A percentile compares a stretch with the other conserved stretches of the same genome.
Conservation (phyloP, 1,140 invertebrate species). For the Drosophila persimilis region DNA sequence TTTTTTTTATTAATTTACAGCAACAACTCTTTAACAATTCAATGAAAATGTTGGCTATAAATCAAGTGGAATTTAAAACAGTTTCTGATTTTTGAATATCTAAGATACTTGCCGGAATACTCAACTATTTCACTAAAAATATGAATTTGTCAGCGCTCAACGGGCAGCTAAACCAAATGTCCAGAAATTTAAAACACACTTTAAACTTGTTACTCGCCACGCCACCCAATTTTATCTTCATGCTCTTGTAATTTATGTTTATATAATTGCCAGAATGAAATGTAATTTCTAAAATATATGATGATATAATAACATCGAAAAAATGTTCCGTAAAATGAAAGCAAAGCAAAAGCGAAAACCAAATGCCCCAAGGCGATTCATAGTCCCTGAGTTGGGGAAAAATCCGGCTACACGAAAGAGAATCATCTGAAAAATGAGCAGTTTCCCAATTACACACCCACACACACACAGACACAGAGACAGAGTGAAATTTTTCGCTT, state of each 20-base stretch:
- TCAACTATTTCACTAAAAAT: no score
- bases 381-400: constrained; percentile 11
- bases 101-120: no score
- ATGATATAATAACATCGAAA: constrained; percentile 36
- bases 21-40: no score
- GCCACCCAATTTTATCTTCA: background rate
- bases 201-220: background rate
- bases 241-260: constrained; percentile 40
- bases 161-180: no score
- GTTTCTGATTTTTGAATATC: no score
- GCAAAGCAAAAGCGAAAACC: constrained; percentile 35
- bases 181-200: no score
- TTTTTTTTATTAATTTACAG: no score
- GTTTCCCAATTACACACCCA: constrained; percentile 8
- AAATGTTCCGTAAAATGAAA: constrained; percentile 39
- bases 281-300: constrained; percentile 46
- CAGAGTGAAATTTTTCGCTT: constrained; percentile 19
- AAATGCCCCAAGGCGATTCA: constrained; percentile 29
- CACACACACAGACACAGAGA: background rate
- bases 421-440: constrained; percentile 50
- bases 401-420: background rate
- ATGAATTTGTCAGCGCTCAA: no score
- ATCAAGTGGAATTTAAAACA: no score
- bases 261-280: constrained; percentile 46
- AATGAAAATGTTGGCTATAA: no score